Evolutionary conservation across 1,140 invertebrate genomes (phyloP).

Genomic region (Cydia fagiglandana): DNA sequence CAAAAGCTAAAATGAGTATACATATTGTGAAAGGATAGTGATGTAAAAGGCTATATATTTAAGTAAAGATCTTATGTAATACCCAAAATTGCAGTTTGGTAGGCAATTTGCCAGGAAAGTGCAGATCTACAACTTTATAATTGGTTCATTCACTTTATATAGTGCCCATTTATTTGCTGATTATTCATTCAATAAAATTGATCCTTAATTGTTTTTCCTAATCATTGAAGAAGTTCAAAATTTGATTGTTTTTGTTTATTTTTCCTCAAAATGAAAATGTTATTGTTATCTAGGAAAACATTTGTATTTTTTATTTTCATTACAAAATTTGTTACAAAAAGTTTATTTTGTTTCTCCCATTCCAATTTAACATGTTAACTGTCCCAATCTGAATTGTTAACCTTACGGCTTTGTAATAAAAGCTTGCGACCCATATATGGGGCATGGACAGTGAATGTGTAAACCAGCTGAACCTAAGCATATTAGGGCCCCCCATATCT

Average conservation of each 20-base stretch:
- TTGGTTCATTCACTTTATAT: neutral
- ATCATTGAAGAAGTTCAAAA: neutral
- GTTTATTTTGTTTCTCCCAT: neutral
- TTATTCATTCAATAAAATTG: neutral
- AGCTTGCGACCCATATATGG: no score
- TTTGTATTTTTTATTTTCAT: slow-evolving; percentile 16
- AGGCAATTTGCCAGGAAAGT: neutral
- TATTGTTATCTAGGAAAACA: slow-evolving; percentile 5
- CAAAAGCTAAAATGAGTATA: no score
- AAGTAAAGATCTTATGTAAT: no score
- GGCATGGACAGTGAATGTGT: no score
- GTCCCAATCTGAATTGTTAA: no score
- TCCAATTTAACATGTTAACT: no score
- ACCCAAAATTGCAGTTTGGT: neutral
- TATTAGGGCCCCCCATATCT: no score
- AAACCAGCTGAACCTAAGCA: no score
- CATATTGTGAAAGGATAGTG: no score
- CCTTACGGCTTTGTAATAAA: no score
- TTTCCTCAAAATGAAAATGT: neutral
- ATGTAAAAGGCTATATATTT: no score
- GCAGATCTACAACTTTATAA: no score
- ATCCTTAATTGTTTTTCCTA: neutral
- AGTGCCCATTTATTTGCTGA: neutral
- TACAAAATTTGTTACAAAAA: slow-evolving; percentile 17
- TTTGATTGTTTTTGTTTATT: neutral